phyloP scores from a whole-genome alignment of 35 echinoderm and acorn worm genomes.

The Stichopus chloronotus region DNA sequence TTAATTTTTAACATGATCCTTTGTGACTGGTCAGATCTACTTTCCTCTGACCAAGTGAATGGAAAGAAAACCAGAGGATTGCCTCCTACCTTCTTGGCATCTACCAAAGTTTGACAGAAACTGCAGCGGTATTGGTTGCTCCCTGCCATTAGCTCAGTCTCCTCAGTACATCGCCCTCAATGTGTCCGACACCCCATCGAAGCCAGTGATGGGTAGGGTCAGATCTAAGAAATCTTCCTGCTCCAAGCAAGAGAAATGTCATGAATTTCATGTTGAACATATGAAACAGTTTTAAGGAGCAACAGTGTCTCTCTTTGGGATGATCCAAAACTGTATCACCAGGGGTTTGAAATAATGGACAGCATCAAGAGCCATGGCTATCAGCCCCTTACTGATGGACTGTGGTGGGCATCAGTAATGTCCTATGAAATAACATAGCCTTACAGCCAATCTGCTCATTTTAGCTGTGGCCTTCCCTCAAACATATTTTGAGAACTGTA shows the following conservation, averaged over 20 bases:
- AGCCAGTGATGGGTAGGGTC: conserved; percentile 79
- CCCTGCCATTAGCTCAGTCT: conserved; percentile 82
- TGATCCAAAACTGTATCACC: background rate
- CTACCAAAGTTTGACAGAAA: conserved; percentile 78
- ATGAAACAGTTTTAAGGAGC: background rate
- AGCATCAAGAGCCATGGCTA: no score
- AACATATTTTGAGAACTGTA: no score
- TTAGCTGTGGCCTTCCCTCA: no score
- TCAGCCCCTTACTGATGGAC: no score
- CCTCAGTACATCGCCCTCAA: conserved; percentile 74
- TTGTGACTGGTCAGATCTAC: no score
- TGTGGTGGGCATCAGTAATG: no score
- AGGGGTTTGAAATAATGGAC: no score
- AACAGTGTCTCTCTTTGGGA: background rate
- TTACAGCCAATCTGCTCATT: no score
- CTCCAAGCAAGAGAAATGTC: conserved; percentile 25
- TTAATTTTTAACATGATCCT: no score
- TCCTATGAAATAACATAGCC: no score
- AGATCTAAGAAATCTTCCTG: conserved; percentile 96
- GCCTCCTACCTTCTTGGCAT: conserved; percentile 88
- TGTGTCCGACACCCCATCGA: conserved; percentile 67
- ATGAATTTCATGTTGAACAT: background rate
- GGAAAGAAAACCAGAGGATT: no score
- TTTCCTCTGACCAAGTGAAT: no score
- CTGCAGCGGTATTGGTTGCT: conserved; percentile 91